Evolutionary conservation across 2,888 invertebrate genomes (phyloP), one percentile per base, ranked within the genome.

Genomic region (Dimorphilus gyrociliatus): DNA sequence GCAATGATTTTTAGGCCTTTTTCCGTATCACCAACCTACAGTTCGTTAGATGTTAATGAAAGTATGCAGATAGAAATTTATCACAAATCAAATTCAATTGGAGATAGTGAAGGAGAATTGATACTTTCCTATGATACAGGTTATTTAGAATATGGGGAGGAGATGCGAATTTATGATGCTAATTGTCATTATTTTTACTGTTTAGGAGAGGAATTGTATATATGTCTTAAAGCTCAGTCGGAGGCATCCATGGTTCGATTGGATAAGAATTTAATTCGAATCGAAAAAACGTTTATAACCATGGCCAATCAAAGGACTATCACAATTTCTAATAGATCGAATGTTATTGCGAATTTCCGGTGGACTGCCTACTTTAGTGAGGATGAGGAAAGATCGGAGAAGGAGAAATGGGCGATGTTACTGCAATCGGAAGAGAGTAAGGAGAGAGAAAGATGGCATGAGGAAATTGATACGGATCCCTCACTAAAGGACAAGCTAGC

Each of bases 211-310:
- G 46, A 53, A 30, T 40, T 63, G n/a, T 48, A 41, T 29, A 49
- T 62, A 14, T 32, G 39, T 13, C 40, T 62, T 21, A 51, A 58
- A 41, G 63, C 61, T 24, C 53, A 50, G 4, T 53, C 57, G 8
- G 53, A 60, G 32, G 59, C 63, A 43, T 47, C 51, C 13, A 51
- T 53, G 32, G 55, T 63, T 3, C 40, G 60, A 19, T 44, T 63
- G 31, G 61, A 63, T 38, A 61, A 58, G 39, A 55, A 50, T 36
- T 49, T 57, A 3, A 44, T 63, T 14, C 41, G 52, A 4, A 53
- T 63, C 32, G 62, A 61, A 33, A 57, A 52, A 41, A 63, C 63
- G 1, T 63, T 48, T 38, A 48, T 62, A 15, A 53, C 58, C 4
- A 55, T 62, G 60, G 54, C 55, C 29, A 60, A 54, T 41, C 55